Evolutionary conservation across 1,140 invertebrate genomes (phyloP), one percentile per base, ranked within the genome.

Genomic region (Hylaeus volcanicus): DNA sequence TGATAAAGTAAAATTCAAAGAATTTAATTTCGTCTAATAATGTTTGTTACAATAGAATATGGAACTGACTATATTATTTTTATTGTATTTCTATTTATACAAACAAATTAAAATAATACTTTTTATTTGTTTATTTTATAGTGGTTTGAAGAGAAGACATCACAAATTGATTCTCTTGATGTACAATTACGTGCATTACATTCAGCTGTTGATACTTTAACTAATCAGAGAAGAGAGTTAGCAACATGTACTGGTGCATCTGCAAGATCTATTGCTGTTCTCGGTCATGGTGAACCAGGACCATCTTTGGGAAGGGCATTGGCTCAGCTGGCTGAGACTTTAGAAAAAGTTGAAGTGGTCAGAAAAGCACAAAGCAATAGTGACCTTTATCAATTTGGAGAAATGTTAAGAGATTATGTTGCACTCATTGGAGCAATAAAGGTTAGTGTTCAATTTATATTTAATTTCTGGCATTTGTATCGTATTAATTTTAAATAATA

Each of bases 141-240:
- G 97, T 99, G 99, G 99, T 99, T 99, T 94, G 98, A 99, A 92
- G 98, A 99, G 91, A 99, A 98, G 90, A 96, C 97, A 37, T 95
- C 96, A 37, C 97, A 99, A 92, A 96, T 99, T 73, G 99, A 99
- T 88, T 96, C 96, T 64, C 93, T 99, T 43, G 99, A 99, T 91
- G 95, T 95, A 39, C 97, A 99, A 86, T 94, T 99, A 48, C 94
- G 97, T 58, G 98, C 98, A 87, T 94, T 99, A 68, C 97, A 98
- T 92, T 94, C 95, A 51, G 97, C 97, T 85, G 96, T 99, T 71
- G 99, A 99, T 92, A 94, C 96, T 5, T 95, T 99, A 82, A 98
- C 98, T 11, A 94, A 95, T 61, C 96, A 98, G 89, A 95, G 99
- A 71, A 96, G 96, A 89, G 99, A 99, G 91, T 93, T 99, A 83